Percentiles rank a stretch among this genome's conserved stretches.
These are phyloP conservation scores for Andrena cerasifolii DNA, from an alignment of 1,140 invertebrate genomes.

Conservation along the genomic window DNA sequence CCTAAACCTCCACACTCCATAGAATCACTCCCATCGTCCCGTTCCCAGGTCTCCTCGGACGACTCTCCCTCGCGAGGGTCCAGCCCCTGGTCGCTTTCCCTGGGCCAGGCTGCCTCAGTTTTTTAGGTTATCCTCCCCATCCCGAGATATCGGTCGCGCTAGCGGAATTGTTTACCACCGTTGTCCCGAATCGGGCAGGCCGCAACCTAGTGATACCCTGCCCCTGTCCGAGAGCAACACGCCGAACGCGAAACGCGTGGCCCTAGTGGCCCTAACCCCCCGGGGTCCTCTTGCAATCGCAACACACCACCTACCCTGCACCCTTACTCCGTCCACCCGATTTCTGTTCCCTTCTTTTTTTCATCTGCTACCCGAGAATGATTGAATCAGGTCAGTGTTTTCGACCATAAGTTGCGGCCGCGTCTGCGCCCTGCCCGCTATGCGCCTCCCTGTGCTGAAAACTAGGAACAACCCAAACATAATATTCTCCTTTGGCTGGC, in stretches of 20 bases:
- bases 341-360: not conserved
- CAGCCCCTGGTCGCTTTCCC: not conserved
- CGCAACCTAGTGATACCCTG: too few relatives aligned
- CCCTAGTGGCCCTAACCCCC: too few relatives aligned
- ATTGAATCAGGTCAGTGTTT: conserved; percentile 82
- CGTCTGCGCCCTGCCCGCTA: conserved; percentile 69
- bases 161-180: too few relatives aligned
- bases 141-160: not conserved
- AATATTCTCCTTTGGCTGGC: conserved; percentile 69
- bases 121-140: conserved; percentile 24
- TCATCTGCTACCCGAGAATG: conserved; percentile 62
- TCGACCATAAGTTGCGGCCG: conserved; percentile 80
- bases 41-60: not conserved
- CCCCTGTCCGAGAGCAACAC: too few relatives aligned
- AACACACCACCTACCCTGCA: too few relatives aligned
- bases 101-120: not conserved
- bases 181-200: too few relatives aligned
- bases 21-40: too few relatives aligned
- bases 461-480: conserved; percentile 79
- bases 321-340: too few relatives aligned
- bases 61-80: not conserved
- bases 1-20: too few relatives aligned
- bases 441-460: conserved; percentile 79
- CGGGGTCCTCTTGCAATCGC: too few relatives aligned
- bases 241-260: too few relatives aligned